phyloP scores from a whole-genome alignment of 2,888 invertebrate genomes.

The Pteria penguin region DNA sequence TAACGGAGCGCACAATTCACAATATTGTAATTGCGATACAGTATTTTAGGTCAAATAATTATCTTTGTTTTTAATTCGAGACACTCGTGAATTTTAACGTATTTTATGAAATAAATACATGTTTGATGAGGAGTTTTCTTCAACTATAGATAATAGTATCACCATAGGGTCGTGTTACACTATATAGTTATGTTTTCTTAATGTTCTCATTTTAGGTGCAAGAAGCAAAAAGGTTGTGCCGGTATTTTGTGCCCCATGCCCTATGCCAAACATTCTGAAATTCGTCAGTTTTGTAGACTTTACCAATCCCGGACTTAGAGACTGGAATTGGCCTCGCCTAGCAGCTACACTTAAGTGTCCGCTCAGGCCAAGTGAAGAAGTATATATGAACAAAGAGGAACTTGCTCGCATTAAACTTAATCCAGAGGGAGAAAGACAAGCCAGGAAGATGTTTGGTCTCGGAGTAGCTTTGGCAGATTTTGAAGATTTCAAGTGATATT shows the following conservation, averaged over 20 bases:
- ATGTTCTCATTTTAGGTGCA: conserved; percentile 27
- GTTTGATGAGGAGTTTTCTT: too few relatives aligned
- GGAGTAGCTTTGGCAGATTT: conserved; percentile 18
- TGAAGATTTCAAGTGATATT: neutral
- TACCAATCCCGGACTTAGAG: conserved; percentile 26
- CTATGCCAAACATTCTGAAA: conserved; percentile 30
- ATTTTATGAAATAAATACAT: too few relatives aligned
- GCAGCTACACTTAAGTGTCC: conserved; percentile 26
- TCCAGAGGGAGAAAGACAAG: neutral
- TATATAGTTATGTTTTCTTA: too few relatives aligned
- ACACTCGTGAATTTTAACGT: too few relatives aligned
- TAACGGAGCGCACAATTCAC: too few relatives aligned
- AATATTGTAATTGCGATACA: too few relatives aligned
- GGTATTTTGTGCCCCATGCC: conserved; percentile 12
- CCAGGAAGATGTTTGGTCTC: neutral
- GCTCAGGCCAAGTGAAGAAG: neutral
- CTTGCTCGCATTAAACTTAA: conserved; percentile 24
- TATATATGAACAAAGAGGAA: conserved; percentile 15
- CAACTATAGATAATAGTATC: too few relatives aligned
- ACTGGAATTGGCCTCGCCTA: conserved; percentile 40
- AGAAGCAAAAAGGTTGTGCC: conserved; percentile 34
- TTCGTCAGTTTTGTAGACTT: conserved; percentile 30
- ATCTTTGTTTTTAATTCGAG: too few relatives aligned
- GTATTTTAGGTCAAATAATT: too few relatives aligned
- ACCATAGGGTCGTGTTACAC: too few relatives aligned